Percentiles rank a stretch among this genome's conserved stretches.
Conservation (phyloP, 2,888 invertebrate species). For the Apodemia hepburni region DNA sequence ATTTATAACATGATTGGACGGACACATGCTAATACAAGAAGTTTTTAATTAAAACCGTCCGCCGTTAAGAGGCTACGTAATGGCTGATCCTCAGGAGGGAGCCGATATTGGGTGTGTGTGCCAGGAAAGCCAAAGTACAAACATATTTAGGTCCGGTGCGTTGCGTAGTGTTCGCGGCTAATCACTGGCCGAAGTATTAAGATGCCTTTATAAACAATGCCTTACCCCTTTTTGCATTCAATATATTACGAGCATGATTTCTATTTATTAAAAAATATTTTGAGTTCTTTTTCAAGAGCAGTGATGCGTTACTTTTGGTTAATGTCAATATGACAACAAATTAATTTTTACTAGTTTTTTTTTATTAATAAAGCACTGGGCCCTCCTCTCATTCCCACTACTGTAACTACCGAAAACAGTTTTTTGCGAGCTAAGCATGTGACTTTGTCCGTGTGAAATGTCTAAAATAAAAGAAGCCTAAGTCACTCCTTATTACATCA, state of each 20-base stretch:
- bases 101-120: slow-evolving; percentile 69
- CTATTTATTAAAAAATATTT: too few relatives aligned
- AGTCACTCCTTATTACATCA: too few relatives aligned
- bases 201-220: slow-evolving; percentile 57
- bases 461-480: too few relatives aligned
- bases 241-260: slow-evolving; percentile 17
- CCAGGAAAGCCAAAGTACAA: slow-evolving; percentile 71
- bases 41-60: slow-evolving; percentile 79
- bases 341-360: too few relatives aligned
- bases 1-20: slow-evolving; percentile 66
- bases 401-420: too few relatives aligned
- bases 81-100: slow-evolving; percentile 74
- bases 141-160: slow-evolving; percentile 75
- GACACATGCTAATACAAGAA: slow-evolving; percentile 77
- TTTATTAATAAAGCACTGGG: too few relatives aligned
- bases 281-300: too few relatives aligned
- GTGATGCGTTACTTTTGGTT: too few relatives aligned
- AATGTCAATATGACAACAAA: too few relatives aligned
- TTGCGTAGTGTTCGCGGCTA: slow-evolving; percentile 60
- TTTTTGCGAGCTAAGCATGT: too few relatives aligned
- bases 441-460: too few relatives aligned
- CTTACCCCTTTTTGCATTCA: slow-evolving; percentile 55
- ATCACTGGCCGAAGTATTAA: slow-evolving; percentile 58
- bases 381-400: too few relatives aligned
- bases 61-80: slow-evolving; percentile 77